These are phyloP conservation scores for Lapara coniferarum DNA, from an alignment of 2,888 invertebrate genomes.

Conservation along the genomic window DNA sequence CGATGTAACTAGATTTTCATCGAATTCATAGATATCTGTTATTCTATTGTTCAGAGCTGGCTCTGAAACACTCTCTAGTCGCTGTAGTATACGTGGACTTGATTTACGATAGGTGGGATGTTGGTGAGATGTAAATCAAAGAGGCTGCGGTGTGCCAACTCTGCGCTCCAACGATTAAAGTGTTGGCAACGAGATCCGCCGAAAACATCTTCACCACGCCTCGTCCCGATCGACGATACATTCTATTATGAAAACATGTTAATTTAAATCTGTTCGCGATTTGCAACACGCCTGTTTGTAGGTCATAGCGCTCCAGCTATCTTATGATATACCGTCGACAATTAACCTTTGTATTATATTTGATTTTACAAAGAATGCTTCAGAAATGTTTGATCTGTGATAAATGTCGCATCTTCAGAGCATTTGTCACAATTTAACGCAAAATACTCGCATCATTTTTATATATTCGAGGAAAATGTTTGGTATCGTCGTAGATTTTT, in stretches of 20 bases:
- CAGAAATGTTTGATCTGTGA: conserved; percentile 8
- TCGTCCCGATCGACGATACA: conserved; percentile 50
- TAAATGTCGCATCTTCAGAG: neutral
- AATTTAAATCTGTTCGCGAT: conserved; percentile 55
- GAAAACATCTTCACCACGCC: conserved; percentile 64
- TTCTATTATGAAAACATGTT: conserved; percentile 56
- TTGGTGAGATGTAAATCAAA: conserved; percentile 80
- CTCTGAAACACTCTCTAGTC: conserved; percentile 25
- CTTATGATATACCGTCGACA: neutral
- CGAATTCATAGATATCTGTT: neutral
- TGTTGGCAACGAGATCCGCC: conserved; percentile 65
- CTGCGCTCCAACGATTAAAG: conserved; percentile 60
- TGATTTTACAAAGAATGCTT: neutral
- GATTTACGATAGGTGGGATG: conserved; percentile 60
- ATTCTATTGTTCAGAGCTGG: conserved; percentile 29
- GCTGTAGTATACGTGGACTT: conserved; percentile 12
- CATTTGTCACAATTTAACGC: conserved; percentile 14
- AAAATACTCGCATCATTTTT: neutral
- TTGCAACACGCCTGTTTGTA: conserved; percentile 19
- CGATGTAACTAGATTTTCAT: neutral
- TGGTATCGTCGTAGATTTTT: neutral
- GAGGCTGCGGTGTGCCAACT: conserved; percentile 70
- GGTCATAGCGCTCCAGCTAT: conserved; percentile 5
- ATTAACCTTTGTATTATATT: conserved; percentile 16
- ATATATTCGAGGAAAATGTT: neutral